A percentile compares a stretch with the other conserved stretches of the same genome.
phyloP scores from a whole-genome alignment of 2,888 invertebrate genomes.

The Sisyra nigra region DNA sequence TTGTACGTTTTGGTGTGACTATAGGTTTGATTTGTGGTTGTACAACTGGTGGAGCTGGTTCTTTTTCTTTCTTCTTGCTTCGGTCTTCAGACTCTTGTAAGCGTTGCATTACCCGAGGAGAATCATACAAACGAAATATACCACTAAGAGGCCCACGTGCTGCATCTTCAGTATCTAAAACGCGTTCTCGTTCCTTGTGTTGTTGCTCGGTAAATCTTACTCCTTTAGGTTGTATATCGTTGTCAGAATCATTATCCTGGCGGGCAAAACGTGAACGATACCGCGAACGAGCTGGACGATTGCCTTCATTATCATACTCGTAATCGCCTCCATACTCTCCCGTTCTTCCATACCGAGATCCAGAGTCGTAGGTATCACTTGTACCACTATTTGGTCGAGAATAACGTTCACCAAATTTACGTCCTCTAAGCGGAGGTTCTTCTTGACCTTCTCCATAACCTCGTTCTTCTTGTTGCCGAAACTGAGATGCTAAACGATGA shows the following conservation, averaged over 20 bases:
- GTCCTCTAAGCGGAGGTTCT: constrained; percentile 46
- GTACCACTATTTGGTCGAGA: constrained; percentile 22
- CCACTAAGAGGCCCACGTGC: constrained; percentile 76
- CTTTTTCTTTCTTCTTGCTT: constrained; percentile 62
- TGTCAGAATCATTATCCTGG: constrained; percentile 51
- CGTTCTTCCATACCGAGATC: constrained; percentile 25
- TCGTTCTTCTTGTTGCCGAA: constrained; percentile 68
- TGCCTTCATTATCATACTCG: constrained; percentile 47
- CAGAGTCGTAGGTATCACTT: constrained; percentile 23
- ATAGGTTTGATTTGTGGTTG: constrained; percentile 37
- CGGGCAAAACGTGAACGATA: constrained; percentile 47
- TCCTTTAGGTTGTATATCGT: constrained; percentile 41
- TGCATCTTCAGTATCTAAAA: constrained; percentile 79
- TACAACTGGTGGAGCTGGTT: constrained; percentile 37
- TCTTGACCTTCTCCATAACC: constrained; percentile 41
- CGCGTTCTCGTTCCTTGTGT: constrained; percentile 50
- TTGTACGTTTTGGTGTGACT: constrained; percentile 28
- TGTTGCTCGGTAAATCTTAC: constrained; percentile 49
- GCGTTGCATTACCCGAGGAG: constrained; percentile 77
- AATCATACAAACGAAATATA: constrained; percentile 73
- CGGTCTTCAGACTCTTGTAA: constrained; percentile 52
- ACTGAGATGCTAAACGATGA: constrained; percentile 76
- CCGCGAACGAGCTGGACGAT: constrained; percentile 44
- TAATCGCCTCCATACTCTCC: constrained; percentile 41
- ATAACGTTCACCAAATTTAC: constrained; percentile 62